Percentiles rank a stretch among this genome's conserved stretches.
Conservation (phyloP, 2,888 invertebrate species). For the Anoplius nigerrimus region DNA sequence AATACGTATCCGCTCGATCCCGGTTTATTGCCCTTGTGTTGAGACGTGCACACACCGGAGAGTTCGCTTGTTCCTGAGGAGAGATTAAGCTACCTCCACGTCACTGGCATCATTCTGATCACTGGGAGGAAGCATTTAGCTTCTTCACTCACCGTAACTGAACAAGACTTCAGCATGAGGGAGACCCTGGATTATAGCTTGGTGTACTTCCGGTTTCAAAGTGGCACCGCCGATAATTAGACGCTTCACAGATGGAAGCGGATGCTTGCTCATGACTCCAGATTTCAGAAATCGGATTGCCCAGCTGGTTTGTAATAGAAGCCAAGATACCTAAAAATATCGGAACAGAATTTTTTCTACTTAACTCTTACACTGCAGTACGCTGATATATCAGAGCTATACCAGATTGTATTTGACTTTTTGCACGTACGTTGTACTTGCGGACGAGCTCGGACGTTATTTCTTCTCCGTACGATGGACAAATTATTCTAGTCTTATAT, state of each 20-base stretch:
- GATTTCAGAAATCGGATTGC: neutral
- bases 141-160: neutral
- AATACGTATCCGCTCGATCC: neutral
- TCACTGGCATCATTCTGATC: too few species aligned
- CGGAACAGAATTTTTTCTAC: too few species aligned
- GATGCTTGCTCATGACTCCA: neutral
- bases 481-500: conserved; percentile 45
- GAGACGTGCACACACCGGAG: neutral
- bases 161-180: neutral
- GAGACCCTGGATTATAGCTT: neutral
- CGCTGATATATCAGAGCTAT: too few species aligned
- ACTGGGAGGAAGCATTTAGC: too few species aligned
- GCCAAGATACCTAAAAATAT: neutral
- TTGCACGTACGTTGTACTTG: conserved; percentile 60
- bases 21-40: neutral
- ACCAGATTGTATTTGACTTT: too few species aligned
- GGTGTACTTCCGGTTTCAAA: neutral
- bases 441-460: conserved; percentile 58
- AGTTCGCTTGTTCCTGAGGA: conserved; percentile 1
- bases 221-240: neutral
- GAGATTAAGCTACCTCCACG: neutral
- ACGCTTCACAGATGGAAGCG: neutral
- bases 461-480: conserved; percentile 54
- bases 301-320: neutral
- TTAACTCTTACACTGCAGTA: too few species aligned